Evolutionary conservation across 30 jellyfish, hydroid and myxozoan species (phyloP).

Genomic region (Sanderia malayensis): DNA sequence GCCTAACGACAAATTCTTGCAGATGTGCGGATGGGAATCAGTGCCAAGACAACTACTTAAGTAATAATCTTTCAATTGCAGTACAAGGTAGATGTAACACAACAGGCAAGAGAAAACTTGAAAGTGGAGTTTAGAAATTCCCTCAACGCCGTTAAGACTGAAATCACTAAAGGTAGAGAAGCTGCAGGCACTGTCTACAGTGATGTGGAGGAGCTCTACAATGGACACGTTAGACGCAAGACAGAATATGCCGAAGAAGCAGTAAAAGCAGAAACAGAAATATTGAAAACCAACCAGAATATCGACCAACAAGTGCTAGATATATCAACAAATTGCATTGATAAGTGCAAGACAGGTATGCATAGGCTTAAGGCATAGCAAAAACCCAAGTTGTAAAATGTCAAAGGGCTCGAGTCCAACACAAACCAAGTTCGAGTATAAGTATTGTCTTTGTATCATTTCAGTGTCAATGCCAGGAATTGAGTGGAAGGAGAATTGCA

Average conservation of each 20-base stretch:
- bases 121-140: no score
- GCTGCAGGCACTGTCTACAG: no score
- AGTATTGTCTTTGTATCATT: no score
- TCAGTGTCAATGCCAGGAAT: no score
- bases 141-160: background rate
- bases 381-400: background rate
- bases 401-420: background rate
- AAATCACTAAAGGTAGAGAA: background rate
- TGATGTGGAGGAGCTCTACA: no score
- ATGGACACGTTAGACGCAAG: no score
- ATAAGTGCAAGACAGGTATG: background rate
- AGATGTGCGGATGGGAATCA: background rate
- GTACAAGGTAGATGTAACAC: no score
- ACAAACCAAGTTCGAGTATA: background rate
- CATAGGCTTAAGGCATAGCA: background rate
- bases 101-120: no score
- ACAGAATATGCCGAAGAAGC: slow-evolving; percentile 12
- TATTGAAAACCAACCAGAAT: no score
- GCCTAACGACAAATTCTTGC: background rate
- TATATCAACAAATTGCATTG: background rate
- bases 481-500: no score
- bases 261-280: background rate
- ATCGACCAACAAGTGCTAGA: no score
- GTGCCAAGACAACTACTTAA: no score
- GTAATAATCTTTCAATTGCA: background rate